These are phyloP conservation scores for Alosa alosa DNA, from an alignment of 2,113 vertebrate genomes.

Conservation along the genomic window DNA sequence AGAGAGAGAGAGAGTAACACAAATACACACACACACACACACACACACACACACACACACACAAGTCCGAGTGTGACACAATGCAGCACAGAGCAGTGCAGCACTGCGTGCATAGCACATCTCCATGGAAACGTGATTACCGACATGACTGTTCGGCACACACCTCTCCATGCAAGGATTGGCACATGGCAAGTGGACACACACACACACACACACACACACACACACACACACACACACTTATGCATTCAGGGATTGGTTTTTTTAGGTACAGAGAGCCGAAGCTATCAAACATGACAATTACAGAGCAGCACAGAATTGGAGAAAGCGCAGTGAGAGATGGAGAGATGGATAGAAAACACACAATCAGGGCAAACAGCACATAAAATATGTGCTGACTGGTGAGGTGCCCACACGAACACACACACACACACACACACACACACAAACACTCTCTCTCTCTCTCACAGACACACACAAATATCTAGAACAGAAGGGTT, in stretches of 20 bases:
- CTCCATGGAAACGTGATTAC: conserved; percentile 12
- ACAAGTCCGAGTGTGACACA: background rate
- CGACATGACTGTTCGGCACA: background rate
- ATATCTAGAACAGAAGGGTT: background rate
- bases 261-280: background rate
- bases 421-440: conserved; percentile 12
- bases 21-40: background rate
- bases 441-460: background rate
- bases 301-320: background rate
- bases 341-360: background rate
- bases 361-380: background rate
- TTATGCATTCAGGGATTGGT: background rate
- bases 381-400: conserved; percentile 7
- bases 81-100: background rate
- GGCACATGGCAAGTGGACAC: background rate
- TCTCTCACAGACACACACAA: background rate
- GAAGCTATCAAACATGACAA: background rate
- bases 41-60: background rate
- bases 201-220: background rate
- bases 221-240: background rate
- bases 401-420: background rate
- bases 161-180: background rate
- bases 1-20: background rate
- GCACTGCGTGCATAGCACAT: background rate
- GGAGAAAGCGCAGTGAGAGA: background rate